Percentiles rank a stretch among this genome's conserved stretches.
phyloP scores from a whole-genome alignment of 2,113 vertebrate species.

The Ginglymostoma cirratum region DNA sequence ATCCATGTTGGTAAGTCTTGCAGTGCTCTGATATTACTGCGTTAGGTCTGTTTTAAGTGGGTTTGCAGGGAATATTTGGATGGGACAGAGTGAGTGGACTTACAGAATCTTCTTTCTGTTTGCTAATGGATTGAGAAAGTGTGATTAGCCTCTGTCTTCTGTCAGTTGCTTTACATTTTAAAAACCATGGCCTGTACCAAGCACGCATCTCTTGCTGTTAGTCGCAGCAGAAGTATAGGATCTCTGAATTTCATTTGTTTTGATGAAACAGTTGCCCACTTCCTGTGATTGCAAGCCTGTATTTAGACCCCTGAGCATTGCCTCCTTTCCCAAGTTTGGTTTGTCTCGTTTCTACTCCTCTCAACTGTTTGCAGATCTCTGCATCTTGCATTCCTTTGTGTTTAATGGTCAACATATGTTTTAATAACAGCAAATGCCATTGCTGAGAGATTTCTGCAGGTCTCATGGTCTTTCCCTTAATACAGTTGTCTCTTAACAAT shows the following conservation, averaged over 20 bases:
- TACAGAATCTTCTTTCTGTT: background rate
- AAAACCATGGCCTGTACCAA: background rate
- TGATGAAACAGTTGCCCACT: no score
- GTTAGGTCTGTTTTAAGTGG: background rate
- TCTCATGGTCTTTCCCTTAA: background rate
- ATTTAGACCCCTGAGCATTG: background rate
- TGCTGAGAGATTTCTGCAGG: background rate
- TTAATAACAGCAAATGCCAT: background rate
- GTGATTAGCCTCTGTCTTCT: background rate
- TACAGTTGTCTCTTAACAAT: background rate
- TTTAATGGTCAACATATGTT: background rate
- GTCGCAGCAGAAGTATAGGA: background rate
- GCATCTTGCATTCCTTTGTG: background rate
- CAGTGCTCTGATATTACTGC: background rate
- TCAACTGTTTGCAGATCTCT: background rate
- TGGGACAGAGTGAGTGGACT: background rate
- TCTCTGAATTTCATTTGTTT: background rate
- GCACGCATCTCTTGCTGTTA: background rate
- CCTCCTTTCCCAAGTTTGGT: background rate
- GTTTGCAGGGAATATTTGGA: background rate
- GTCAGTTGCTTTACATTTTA: background rate
- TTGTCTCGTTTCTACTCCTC: background rate
- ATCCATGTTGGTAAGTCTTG: slow-evolving; percentile 85
- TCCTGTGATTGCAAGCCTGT: background rate
- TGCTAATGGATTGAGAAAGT: background rate